phyloP scores from a whole-genome alignment of 2,888 invertebrate species.

The Embidobia sp. region DNA sequence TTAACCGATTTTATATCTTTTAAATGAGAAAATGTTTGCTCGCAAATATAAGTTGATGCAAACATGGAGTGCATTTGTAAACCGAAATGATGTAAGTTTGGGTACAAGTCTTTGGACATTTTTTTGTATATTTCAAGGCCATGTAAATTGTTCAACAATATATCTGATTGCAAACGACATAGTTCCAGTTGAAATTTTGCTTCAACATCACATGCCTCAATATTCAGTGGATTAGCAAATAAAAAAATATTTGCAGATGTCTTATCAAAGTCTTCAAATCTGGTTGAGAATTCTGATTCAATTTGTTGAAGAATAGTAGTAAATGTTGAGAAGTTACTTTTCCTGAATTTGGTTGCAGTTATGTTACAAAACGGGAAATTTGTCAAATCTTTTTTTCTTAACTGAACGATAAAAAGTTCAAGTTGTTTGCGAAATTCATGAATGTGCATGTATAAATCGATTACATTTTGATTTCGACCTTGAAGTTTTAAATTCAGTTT shows the following conservation, averaged over 20 bases:
- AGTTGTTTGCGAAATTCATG: constrained; percentile 2
- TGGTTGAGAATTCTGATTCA: neutral
- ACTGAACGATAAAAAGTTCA: neutral
- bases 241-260: neutral
- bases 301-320: neutral
- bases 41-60: constrained; percentile 11
- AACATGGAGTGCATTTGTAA: neutral
- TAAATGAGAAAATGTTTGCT: constrained; percentile 10
- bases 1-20: constrained; percentile 8
- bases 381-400: neutral
- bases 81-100: constrained; percentile 5
- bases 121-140: constrained; percentile 4
- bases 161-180: neutral
- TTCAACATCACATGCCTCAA: neutral
- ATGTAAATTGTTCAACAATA: neutral
- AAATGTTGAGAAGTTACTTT: neutral
- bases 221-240: neutral
- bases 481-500: constrained; percentile 16
- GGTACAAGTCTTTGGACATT: neutral
- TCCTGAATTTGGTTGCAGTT: neutral
- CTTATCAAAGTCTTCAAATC: neutral
- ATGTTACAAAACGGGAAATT: neutral
- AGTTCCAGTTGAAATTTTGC: neutral
- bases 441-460: constrained; percentile 6
- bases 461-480: constrained; percentile 1